Conservation (phyloP, 2,797 vertebrate species). For the Ctenopoma multispine region DNA sequence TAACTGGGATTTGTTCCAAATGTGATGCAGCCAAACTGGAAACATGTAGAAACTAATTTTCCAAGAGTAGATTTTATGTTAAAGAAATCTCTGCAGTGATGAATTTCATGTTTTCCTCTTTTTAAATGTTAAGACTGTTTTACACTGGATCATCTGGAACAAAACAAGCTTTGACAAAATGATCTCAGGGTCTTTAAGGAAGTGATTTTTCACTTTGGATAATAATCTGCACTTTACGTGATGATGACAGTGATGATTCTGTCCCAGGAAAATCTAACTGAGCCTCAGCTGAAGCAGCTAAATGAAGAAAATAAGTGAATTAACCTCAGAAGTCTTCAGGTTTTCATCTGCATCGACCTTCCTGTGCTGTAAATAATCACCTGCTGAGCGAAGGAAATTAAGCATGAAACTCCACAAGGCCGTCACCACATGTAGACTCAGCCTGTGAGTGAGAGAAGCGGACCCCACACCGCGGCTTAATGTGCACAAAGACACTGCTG, state of each 20-base stretch:
- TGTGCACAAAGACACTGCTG: background rate
- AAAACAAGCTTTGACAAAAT: too few relatives aligned
- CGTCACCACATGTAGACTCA: background rate
- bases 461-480: background rate
- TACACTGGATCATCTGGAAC: too few relatives aligned
- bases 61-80: background rate
- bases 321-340: constrained; percentile 33
- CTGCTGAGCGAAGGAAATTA: constrained; percentile 23
- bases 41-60: background rate
- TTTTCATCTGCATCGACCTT: background rate
- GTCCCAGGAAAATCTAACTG: too few relatives aligned
- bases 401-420: constrained; percentile 36
- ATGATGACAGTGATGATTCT: background rate
- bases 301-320: constrained; percentile 17
- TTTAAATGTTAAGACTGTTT: too few relatives aligned
- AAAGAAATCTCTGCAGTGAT: background rate
- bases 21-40: background rate
- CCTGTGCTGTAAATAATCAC: constrained; percentile 33
- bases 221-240: too few relatives aligned
- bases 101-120: background rate
- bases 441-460: background rate
- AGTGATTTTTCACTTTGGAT: too few relatives aligned
- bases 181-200: too few relatives aligned
- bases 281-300: constrained; percentile 2
- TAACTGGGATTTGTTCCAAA: background rate